Evolutionary conservation across 2,797 vertebrate species (phyloP), one percentile per base, ranked within the genome.

Genomic region (Xenops minutus): DNA sequence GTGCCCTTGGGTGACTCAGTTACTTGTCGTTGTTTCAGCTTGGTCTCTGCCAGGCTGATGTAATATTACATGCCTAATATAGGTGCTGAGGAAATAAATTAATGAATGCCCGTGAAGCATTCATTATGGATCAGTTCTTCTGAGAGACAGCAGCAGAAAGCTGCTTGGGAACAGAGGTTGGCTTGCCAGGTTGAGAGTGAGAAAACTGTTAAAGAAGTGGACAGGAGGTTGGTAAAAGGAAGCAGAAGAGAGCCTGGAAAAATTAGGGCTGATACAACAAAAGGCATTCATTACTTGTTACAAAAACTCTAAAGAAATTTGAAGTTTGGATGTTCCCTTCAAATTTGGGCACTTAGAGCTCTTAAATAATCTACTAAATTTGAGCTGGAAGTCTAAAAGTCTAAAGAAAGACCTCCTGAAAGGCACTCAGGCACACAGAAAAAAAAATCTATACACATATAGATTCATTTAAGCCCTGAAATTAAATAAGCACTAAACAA

Each of bases 1-100:
- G 77, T 88, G 88, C 67, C 88, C 80, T 92, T 94, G 85, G 29
- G 67, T 92, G 91, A 94, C 83, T 95, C 77, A 74, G 71, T 94
- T 88, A 39, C 94, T 92, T 89, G 29, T 84, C 52, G 81, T 44
- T 55, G n/a, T 85, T 72, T 95, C 82, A 92, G 55, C 51, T 46
- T 52, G 1, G n/a, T 63, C 79, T 54, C 83, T 88, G 89, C 85
- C 92, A 86, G 44, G n/a, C 74, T 95, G 91, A 90, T 61, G 80
- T 86, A 93, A 94, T 93, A 84, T 84, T 76, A 74, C 88, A 71
- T 94, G 85, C 77, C 71, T 69, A 76, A 83, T 84, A 44, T 41
- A 88, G 83, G 79, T 94, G 79, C 67, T 3, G 59, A 81, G 82
- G 59, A 95, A 80, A 91, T 82, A 76, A 92, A 92, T 91, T 79